Evolutionary conservation across 2,113 vertebrate genomes (phyloP), one percentile per base, ranked within the genome.

Genomic region (Leiothrix lutea): DNA sequence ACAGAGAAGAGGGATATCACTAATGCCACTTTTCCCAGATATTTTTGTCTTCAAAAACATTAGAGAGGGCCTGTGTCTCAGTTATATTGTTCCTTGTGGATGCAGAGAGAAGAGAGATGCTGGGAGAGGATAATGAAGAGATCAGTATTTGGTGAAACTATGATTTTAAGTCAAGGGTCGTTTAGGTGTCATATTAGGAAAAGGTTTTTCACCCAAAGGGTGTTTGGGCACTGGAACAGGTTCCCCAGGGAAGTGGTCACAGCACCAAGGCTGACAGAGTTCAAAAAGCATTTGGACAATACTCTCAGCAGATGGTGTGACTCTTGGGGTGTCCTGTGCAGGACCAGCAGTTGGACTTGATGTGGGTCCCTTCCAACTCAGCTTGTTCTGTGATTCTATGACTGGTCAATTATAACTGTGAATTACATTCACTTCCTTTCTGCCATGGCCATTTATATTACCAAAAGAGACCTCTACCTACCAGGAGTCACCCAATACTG

Each of bases 41-140:
- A 47, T 50, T 90, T 86, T 91, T 87, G 22, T 57, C 48, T 88
- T 65, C 62, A 80, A 25, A 65, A 92, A 42, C 38, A 65, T 56
- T 38, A 93, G 31, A 79, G 29, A 35, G 62, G 26, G 13, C 60
- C 38, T 79, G 15, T 44, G 20, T 64, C 81, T 84, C 65, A 47
- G 20, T 45, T 66, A 19, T 4, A 19, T 26, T 70, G 25, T 17
- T 92, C 54, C 67, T 28, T 53, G 40, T 83, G 54, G 28, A 40
- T 65, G 60, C 47, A 89, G 56, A 77, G 16, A 62, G 28, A 60
- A 75, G 47, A 89, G 13, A 70, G 24, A 71, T 44, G 33, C 24
- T 82, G 28, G 29, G 28, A 88, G 20, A 28, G 6, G 2, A 14
- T 58, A 65, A 70, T 26, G 28, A 79, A 92, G 33, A 82, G 23